Conservation (phyloP, 2,888 invertebrate genomes). For the Pterobdella sp. region DNA sequence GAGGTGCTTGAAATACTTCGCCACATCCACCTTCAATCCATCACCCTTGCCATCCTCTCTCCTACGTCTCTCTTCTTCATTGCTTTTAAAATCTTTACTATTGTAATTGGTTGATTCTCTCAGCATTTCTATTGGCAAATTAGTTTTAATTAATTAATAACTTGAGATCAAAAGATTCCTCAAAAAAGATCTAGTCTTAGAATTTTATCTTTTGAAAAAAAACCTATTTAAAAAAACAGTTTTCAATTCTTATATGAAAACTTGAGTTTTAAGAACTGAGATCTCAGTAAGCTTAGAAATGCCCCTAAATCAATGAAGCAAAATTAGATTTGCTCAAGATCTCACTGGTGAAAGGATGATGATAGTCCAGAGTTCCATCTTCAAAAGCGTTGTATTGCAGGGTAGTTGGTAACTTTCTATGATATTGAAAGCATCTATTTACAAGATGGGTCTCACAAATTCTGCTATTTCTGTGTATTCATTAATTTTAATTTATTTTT, state of each 20-base stretch:
- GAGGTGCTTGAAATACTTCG: constrained; percentile 7
- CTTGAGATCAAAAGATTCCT: too few relatives aligned
- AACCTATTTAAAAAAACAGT: too few relatives aligned
- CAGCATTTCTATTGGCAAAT: neutral
- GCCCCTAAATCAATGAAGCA: too few relatives aligned
- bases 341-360: constrained; percentile 4
- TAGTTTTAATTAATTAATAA: too few relatives aligned
- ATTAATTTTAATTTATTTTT: too few relatives aligned
- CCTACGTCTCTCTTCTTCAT: neutral
- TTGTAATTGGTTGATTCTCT: neutral
- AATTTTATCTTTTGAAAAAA: too few relatives aligned
- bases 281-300: too few relatives aligned
- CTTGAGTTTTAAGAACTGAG: too few relatives aligned
- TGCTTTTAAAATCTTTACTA: neutral
- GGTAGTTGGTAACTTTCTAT: neutral
- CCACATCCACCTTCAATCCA: neutral
- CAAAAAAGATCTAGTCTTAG: too few relatives aligned
- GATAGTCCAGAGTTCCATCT: neutral
- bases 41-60: neutral
- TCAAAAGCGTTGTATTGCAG: neutral
- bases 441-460: neutral
- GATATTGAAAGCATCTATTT: neutral
- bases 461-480: neutral
- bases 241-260: too few relatives aligned
- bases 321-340: too few relatives aligned